Evolutionary conservation across 2,797 vertebrate genomes (phyloP).

Genomic region (Argya squamiceps): DNA sequence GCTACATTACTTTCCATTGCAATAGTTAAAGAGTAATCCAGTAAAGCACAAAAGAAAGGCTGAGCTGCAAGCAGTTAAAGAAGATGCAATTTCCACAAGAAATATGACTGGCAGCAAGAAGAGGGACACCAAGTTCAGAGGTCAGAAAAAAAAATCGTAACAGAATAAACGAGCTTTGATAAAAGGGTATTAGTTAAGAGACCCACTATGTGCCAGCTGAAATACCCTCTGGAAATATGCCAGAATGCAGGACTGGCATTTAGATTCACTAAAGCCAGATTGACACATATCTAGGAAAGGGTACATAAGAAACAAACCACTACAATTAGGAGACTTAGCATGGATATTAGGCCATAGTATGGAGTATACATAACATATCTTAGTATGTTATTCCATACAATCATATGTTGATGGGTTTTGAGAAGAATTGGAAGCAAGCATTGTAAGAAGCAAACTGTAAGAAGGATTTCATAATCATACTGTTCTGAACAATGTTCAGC

Average conservation of each 20-base stretch:
- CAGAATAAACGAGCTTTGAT: background rate
- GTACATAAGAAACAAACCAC: background rate
- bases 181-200: background rate
- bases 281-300: accelerated
- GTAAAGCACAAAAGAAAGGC: background rate
- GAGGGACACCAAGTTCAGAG: background rate
- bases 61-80: background rate
- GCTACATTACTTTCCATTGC: background rate
- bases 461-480: background rate
- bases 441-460: background rate
- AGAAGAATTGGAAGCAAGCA: background rate
- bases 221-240: background rate
- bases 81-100: background rate
- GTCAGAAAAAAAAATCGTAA: background rate
- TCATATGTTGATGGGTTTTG: background rate
- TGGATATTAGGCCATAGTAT: background rate
- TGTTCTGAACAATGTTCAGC: background rate
- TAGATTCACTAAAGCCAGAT: background rate
- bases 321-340: background rate
- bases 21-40: background rate
- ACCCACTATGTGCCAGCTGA: background rate
- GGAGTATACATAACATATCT: background rate
- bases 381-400: background rate
- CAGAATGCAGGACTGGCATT: background rate
- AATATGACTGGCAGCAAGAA: background rate